Percentiles rank a stretch among this genome's conserved stretches.
phyloP scores from a whole-genome alignment of 2,888 invertebrate species.

The Ichneumoninae sp. region DNA sequence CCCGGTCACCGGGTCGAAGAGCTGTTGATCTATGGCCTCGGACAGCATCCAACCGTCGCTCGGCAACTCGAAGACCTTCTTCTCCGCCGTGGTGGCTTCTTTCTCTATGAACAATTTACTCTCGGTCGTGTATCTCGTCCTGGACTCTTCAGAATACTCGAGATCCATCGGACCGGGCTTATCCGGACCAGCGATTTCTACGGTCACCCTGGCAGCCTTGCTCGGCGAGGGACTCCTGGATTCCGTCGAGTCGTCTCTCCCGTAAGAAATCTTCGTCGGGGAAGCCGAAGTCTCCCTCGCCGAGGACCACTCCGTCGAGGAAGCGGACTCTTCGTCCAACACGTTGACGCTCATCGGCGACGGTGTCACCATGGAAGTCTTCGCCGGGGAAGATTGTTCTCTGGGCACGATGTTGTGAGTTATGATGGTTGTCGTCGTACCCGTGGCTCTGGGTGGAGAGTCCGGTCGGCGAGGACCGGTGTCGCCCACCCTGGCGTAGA shows the following conservation, averaged over 20 bases:
- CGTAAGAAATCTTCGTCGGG: constrained; percentile 25
- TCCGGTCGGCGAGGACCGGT: constrained; percentile 17
- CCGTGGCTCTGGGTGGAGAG: constrained; percentile 73
- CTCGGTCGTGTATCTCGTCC: constrained; percentile 68
- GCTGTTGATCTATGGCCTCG: constrained; percentile 92
- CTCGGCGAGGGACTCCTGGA: constrained; percentile 52
- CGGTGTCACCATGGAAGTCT: constrained; percentile 49
- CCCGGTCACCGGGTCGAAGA: constrained; percentile 94
- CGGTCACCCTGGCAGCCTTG: constrained; percentile 57
- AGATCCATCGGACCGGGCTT: constrained; percentile 3
- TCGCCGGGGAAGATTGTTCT: constrained; percentile 55
- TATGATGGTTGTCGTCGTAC: constrained; percentile 79
- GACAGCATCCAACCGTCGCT: constrained; percentile 92
- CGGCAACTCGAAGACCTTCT: constrained; percentile 92
- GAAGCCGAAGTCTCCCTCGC: constrained; percentile 30
- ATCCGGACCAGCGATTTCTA: not conserved
- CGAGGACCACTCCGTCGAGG: constrained; percentile 25
- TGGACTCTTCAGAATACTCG: constrained; percentile 24
- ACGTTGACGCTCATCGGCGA: constrained; percentile 31
- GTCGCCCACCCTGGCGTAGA: constrained; percentile 71
- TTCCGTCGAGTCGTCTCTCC: constrained; percentile 20
- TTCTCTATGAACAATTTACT: constrained; percentile 66
- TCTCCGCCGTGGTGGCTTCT: constrained; percentile 85
- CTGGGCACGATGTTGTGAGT: constrained; percentile 71
- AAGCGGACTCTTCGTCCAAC: constrained; percentile 11